These are phyloP conservation scores for Athalia rosae DNA, from an alignment of 2,888 invertebrate genomes.

Conservation along the genomic window DNA sequence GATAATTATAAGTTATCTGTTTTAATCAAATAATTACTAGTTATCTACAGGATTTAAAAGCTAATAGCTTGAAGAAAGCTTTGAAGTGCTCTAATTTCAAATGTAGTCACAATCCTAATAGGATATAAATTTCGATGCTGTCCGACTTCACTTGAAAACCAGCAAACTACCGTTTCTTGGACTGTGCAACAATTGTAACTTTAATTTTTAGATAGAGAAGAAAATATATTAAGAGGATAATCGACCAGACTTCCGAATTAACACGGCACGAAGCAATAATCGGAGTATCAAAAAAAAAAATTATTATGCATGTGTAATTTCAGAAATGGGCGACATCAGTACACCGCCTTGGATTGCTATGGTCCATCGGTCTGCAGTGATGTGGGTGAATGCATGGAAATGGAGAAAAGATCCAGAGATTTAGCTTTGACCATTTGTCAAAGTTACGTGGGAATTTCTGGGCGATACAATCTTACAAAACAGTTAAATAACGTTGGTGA, in stretches of 20 bases:
- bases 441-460: slow-evolving; percentile 77
- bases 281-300: slow-evolving; percentile 18
- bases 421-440: slow-evolving; percentile 81
- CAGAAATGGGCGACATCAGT: slow-evolving; percentile 77
- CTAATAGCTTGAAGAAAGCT: too few relatives aligned
- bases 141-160: too few relatives aligned
- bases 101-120: too few relatives aligned
- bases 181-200: too few relatives aligned
- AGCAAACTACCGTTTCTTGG: too few relatives aligned
- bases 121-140: too few relatives aligned
- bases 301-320: slow-evolving; percentile 6
- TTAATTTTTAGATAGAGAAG: not conserved
- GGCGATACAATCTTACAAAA: slow-evolving; percentile 86
- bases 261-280: not conserved
- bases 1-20: not conserved
- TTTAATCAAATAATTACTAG: too few relatives aligned
- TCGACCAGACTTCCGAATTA: not conserved
- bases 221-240: not conserved
- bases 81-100: too few relatives aligned
- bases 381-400: slow-evolving; percentile 78
- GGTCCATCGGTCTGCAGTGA: slow-evolving; percentile 75
- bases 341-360: slow-evolving; percentile 78
- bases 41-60: too few relatives aligned
- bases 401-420: slow-evolving; percentile 80
- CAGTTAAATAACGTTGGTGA: slow-evolving; percentile 87